A percentile compares a stretch with the other conserved stretches of the same genome.
Evolutionary conservation across 2,888 invertebrate genomes (phyloP).

Genomic region (Hirudinaria manillensis): DNA sequence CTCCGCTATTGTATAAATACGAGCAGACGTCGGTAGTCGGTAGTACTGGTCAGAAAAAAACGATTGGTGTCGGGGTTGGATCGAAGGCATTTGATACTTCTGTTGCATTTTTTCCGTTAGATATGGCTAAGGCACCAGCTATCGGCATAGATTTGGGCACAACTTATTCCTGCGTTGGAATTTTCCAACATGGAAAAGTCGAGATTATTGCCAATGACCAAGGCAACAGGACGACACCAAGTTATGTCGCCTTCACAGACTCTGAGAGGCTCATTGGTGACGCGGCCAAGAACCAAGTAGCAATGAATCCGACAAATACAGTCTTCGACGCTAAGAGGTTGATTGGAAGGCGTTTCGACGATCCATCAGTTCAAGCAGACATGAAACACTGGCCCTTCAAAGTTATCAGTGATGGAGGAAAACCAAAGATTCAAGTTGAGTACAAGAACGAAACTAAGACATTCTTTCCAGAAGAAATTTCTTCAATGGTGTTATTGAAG

Average conservation of each 20-base stretch:
- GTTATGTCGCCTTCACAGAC: constrained; percentile 68
- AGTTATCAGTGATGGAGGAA: constrained; percentile 46
- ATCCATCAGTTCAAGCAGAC: constrained; percentile 70
- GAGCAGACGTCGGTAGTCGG: too few relatives aligned
- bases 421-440: constrained; percentile 54
- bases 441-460: constrained; percentile 82
- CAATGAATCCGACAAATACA: constrained; percentile 70
- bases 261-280: constrained; percentile 50
- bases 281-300: constrained; percentile 58
- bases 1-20: too few relatives aligned
- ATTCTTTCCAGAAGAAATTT: constrained; percentile 85
- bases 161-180: constrained; percentile 58
- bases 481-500: constrained; percentile 83
- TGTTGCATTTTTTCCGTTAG: not conserved
- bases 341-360: constrained; percentile 75
- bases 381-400: constrained; percentile 79
- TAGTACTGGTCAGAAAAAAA: too few relatives aligned
- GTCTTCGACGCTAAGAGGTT: constrained; percentile 62
- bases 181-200: constrained; percentile 55
- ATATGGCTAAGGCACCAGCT: constrained; percentile 36
- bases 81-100: not conserved
- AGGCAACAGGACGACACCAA: constrained; percentile 69
- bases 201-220: constrained; percentile 57
- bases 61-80: too few relatives aligned
- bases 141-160: constrained; percentile 39